Evolutionary conservation across 2,797 vertebrate species (phyloP).

Genomic region (Leptoclinus maculatus): DNA sequence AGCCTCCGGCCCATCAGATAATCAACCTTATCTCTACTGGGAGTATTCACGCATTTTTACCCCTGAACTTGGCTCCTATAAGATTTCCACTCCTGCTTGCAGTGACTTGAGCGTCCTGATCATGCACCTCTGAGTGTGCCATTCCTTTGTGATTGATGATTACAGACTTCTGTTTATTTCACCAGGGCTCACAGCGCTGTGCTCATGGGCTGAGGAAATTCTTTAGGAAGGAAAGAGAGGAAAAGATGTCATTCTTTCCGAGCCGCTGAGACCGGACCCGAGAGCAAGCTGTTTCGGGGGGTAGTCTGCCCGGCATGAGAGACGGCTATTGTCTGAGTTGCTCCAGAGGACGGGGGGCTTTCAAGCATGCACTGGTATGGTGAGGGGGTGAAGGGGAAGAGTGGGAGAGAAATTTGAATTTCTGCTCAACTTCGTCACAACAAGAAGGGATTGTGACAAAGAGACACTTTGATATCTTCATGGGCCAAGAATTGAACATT

Average conservation of each 20-base stretch:
- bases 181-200: constrained; percentile 22
- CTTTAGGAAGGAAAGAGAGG: constrained; percentile 72
- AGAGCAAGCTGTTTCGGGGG: constrained; percentile 74
- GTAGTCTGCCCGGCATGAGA: constrained; percentile 71
- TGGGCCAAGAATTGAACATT: constrained; percentile 56
- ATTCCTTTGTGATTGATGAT: constrained; percentile 50
- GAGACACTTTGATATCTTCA: constrained; percentile 74
- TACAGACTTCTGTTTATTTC: constrained; percentile 62
- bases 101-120: constrained; percentile 14
- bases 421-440: constrained; percentile 78
- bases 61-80: constrained; percentile 23
- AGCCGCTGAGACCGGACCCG: constrained; percentile 59
- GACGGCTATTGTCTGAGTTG: constrained; percentile 73
- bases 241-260: constrained; percentile 79
- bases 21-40: not conserved
- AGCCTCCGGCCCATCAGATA: not conserved
- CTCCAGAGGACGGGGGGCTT: constrained; percentile 51
- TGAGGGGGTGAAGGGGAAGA: constrained; percentile 69
- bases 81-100: constrained; percentile 7
- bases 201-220: constrained; percentile 52
- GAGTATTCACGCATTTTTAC: not conserved
- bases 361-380: constrained; percentile 54
- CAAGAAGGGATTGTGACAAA: constrained; percentile 70
- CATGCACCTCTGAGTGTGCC: constrained; percentile 11
- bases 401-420: constrained; percentile 83